Base-by-base conservation (phyloP, 2,113 vertebrate genomes). In the Tretioscincus oriximinensis region DNA sequence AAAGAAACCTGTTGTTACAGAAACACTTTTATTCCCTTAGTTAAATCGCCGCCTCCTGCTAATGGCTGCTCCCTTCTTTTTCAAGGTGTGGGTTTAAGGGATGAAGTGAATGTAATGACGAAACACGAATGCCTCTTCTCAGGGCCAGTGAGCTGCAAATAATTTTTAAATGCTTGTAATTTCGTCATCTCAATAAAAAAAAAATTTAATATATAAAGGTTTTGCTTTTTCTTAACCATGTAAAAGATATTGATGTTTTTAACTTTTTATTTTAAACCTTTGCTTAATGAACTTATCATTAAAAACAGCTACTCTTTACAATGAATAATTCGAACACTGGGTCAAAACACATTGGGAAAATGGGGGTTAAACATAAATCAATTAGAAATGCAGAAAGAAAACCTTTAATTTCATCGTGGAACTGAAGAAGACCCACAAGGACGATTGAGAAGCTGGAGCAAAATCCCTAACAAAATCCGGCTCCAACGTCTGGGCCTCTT, bases 71-170 rank as follows among this genome's bases (percentile, higher is more conserved):
- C 77, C 54, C 0, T 89, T 91, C 91, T 88, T 90, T 69, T 91
- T 90, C 85, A 92, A 94, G 94, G 90, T 94, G 90, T 93, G 92
- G 94, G 94, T 90, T 90, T 95, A 93, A 93, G 92, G 94, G 93
- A 93, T 88, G 92, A 92, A 94, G 93, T 96, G 95, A 96, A 96
- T 96, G 95, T 96, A 96, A 95, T 81, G 90, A 94, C 94, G 85
- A 90, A 86, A 84, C 76, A 93, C 91, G 91, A 94, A 92, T 85
- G 94, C 94, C 95, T 95, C 90, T 95, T 95, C 95, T 96, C 95
- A 96, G 95, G 95, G 95, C 95, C 95, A 96, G 94, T 94, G 93
- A 95, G 92, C 95, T 95, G 95, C 95, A 95, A 95, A 95, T 96
- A 95, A 94, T 96, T 96, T 96, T 95, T 85, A 94, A 94, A 95